Base-by-base conservation (phyloP, 2,888 invertebrate genomes). In the Phaedon cochleariae region DNA sequence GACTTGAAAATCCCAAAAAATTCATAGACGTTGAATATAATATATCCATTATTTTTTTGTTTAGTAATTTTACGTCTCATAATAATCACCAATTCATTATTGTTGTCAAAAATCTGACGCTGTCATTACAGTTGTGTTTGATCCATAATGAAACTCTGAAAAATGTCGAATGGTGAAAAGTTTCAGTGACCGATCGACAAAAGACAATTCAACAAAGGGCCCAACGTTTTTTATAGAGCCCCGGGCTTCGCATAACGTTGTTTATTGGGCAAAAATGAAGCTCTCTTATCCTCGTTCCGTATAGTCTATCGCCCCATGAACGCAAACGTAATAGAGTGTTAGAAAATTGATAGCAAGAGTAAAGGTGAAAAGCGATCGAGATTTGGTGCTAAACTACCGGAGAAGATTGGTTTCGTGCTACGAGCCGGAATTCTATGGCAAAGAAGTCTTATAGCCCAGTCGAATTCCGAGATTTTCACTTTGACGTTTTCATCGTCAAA, bases 301-400 rank as follows among this genome's bases (percentile, higher is more conserved):
- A 57, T 74, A 74, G 75, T 73, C 79, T 77, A 79, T 79, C 78
- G 78, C 74, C 69, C 72, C 68, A 61, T 68, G 76, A 76, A 77
- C 77, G 75, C 78, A 78, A 79, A 79, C 77, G 78, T 79, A 79
- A 80, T 79, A 79, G 80, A 79, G 75, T 78, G 76, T 75, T 74
- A 70, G 76, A 75, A 77, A 79, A 80, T 80, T 80, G 80, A 80
- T 80, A 77, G 79, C 76, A 64, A 71, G 76, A 77, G 74, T 75
- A 78, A 80, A 80, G 79, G 80, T 80, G 80, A 79, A 79, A 78
- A 79, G 78, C 77, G 79, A 77, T 77, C 76, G 74, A 72, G 77
- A 77, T 77, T 75, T 76, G 73, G 74, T 72, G 74, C 76, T 79
- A 78, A 79, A 80, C 77, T 73, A 73, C 70, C 75, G 74, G 67